Evolutionary conservation across 2,888 invertebrate genomes (phyloP).

Genomic region (Nymphalis c-album): DNA sequence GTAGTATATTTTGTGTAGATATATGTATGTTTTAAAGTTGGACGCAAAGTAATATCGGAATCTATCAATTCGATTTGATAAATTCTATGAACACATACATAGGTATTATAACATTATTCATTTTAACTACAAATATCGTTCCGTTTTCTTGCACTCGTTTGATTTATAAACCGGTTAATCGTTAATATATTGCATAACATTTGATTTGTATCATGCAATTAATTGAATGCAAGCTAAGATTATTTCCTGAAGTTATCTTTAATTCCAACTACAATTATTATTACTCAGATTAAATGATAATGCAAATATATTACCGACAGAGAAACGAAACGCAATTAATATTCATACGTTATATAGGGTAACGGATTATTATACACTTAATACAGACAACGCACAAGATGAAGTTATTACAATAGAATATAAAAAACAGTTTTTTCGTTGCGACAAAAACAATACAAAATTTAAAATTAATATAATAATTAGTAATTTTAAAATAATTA

Average conservation of each 20-base stretch:
- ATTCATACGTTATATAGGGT: not conserved
- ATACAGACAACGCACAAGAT: too few relatives aligned
- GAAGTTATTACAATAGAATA: not conserved
- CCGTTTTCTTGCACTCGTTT: not conserved
- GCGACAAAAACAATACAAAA: not conserved
- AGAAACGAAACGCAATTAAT: conserved; percentile 5
- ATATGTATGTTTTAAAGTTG: too few relatives aligned
- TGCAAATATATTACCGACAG: conserved; percentile 4
- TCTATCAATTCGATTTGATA: too few relatives aligned
- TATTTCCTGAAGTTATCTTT: not conserved
- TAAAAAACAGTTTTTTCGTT: not conserved
- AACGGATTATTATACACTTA: not conserved
- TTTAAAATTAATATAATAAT: too few relatives aligned
- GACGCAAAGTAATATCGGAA: too few relatives aligned
- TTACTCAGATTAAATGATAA: conserved; percentile 3
- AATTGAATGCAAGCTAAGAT: not conserved
- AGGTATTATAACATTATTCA: not conserved
- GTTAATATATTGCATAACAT: conserved; percentile 12
- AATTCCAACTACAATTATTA: conserved; percentile 1
- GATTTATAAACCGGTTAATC: conserved; percentile 2
- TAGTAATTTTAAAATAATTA: too few relatives aligned
- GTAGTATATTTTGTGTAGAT: too few relatives aligned
- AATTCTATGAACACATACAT: too few relatives aligned
- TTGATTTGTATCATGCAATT: not conserved
- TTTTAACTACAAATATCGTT: not conserved